Conservation (phyloP, 2,113 vertebrate species). For the Bos indicus region DNA sequence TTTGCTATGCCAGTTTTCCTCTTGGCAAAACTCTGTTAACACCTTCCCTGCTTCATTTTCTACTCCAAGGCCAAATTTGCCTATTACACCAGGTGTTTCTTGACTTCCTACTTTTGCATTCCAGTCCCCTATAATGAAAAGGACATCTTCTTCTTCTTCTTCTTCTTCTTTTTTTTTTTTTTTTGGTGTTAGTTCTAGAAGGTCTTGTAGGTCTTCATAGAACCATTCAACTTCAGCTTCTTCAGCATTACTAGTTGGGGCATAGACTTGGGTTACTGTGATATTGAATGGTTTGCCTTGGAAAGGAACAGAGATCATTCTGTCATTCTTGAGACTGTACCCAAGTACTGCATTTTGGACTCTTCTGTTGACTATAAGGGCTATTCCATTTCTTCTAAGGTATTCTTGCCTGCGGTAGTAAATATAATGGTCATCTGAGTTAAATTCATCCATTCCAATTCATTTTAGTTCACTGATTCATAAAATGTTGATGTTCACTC, state of each 20-base stretch:
- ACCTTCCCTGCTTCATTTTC: neutral
- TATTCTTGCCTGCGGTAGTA: neutral
- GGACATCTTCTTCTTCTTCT: neutral
- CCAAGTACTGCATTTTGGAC: neutral
- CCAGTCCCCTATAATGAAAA: neutral
- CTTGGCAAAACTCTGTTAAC: neutral
- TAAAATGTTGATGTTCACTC: neutral
- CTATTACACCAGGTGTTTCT: neutral
- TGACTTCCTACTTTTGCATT: neutral
- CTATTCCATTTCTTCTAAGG: neutral
- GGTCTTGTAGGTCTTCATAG: neutral
- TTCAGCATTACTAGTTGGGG: neutral
- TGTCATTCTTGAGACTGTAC: neutral
- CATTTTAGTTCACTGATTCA: neutral
- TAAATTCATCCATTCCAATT: neutral
- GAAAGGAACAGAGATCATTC: neutral
- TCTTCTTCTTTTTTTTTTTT: neutral
- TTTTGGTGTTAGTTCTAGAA: neutral
- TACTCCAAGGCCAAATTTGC: neutral
- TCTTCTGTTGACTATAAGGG: neutral
- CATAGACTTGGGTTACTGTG: neutral
- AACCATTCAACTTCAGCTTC: neutral
- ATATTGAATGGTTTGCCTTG: neutral
- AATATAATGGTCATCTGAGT: neutral
- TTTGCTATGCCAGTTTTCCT: neutral